A percentile compares a stretch with the other conserved stretches of the same genome.
Evolutionary conservation across 2,113 vertebrate genomes (phyloP).

Genomic region (Bothrops jararaca): DNA sequence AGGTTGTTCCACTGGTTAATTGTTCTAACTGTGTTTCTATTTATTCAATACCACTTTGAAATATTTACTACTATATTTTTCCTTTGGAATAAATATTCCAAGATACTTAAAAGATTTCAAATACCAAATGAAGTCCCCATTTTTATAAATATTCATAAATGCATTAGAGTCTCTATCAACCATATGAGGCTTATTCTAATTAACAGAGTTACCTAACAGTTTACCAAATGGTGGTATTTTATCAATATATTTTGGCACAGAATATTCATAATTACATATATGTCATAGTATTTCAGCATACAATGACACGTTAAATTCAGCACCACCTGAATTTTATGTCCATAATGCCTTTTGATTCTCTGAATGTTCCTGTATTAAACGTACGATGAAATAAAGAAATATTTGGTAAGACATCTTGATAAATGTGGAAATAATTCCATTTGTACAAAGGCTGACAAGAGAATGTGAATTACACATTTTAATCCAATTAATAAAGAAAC

Average conservation of each 20-base stretch:
- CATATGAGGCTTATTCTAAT: neutral
- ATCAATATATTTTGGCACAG: neutral
- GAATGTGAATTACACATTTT: neutral
- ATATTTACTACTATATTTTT: neutral
- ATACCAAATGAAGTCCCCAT: neutral
- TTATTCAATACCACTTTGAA: neutral
- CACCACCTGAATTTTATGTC: neutral
- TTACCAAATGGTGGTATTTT: neutral
- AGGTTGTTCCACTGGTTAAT: too few species aligned
- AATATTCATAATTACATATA: neutral
- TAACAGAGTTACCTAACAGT: neutral
- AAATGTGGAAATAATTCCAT: neutral
- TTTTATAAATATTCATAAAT: neutral
- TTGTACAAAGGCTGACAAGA: neutral
- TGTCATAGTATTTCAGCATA: neutral
- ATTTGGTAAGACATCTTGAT: neutral
- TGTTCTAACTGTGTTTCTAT: too few species aligned
- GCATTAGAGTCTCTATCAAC: neutral
- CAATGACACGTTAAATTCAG: neutral
- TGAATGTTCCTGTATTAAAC: neutral
- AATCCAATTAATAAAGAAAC: neutral
- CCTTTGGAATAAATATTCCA: neutral
- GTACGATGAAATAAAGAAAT: neutral
- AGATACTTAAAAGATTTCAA: neutral
- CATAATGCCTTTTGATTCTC: neutral